These are phyloP conservation scores for Brotula barbata DNA, from an alignment of 2,797 vertebrate genomes.

Conservation along the genomic window DNA sequence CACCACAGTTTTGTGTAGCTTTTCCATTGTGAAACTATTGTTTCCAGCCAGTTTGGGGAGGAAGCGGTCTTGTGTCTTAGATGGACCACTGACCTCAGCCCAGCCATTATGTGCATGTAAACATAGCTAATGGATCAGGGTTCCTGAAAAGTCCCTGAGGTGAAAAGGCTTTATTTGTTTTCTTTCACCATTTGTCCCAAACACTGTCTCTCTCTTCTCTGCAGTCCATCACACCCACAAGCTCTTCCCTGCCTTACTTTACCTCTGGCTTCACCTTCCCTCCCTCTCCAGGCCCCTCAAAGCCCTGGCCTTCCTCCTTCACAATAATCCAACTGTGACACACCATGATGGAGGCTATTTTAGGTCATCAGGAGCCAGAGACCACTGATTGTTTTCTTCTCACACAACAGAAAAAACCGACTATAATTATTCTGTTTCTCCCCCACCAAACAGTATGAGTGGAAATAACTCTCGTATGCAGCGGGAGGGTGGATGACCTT, in stretches of 20 bases:
- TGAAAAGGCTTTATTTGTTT: constrained; percentile 30
- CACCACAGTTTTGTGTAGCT: too few species aligned
- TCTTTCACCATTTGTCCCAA: constrained; percentile 18
- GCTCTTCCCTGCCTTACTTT: neutral
- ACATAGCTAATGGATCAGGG: too few species aligned
- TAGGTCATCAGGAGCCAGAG: constrained; percentile 36
- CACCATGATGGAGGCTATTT: constrained; percentile 59
- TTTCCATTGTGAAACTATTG: too few species aligned
- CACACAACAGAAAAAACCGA: constrained; percentile 52
- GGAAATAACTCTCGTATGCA: constrained; percentile 57
- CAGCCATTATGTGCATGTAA: too few species aligned
- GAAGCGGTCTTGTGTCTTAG: too few species aligned
- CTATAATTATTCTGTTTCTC: constrained; percentile 64
- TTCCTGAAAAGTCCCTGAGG: too few species aligned
- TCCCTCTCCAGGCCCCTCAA: constrained; percentile 8
- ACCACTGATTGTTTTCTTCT: constrained; percentile 59
- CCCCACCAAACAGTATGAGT: constrained; percentile 23
- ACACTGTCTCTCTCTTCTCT: constrained; percentile 5
- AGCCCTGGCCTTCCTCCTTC: neutral
- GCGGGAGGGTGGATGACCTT: constrained; percentile 61
- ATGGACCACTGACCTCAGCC: too few species aligned
- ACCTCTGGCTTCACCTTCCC: constrained; percentile 16
- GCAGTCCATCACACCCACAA: constrained; percentile 11
- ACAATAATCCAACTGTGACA: constrained; percentile 41
- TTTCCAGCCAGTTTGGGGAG: too few species aligned